Evolutionary conservation across 2,797 vertebrate genomes (phyloP).

Genomic region (Australoheros facetus): DNA sequence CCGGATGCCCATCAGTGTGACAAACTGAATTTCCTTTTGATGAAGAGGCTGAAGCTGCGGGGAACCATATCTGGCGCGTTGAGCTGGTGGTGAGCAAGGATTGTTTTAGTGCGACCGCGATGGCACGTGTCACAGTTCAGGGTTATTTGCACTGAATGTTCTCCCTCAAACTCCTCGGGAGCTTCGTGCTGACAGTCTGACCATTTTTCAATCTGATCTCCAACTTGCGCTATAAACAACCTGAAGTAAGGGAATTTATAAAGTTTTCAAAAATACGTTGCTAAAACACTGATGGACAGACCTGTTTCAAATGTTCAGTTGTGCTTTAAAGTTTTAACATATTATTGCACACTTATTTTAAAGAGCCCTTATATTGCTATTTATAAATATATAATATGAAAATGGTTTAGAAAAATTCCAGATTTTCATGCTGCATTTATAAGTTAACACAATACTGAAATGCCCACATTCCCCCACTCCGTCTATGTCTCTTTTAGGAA

Average conservation of each 20-base stretch:
- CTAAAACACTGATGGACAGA: not conserved
- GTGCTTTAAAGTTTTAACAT: too few relatives aligned
- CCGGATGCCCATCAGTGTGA: not conserved
- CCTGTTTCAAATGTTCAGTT: not conserved
- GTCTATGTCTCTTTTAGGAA: slow-evolving; percentile 79
- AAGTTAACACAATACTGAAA: not conserved
- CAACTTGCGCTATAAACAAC: not conserved
- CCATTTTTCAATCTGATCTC: too few relatives aligned
- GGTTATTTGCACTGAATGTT: too few relatives aligned
- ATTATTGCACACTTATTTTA: too few relatives aligned
- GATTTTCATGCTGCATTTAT: not conserved
- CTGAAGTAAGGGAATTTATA: not conserved
- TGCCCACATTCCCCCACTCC: not conserved
- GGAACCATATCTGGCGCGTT: not conserved
- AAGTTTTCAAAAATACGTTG: not conserved
- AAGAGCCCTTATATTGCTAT: too few relatives aligned
- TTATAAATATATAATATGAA: too few relatives aligned
- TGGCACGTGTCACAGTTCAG: too few relatives aligned
- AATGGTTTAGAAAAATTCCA: not conserved
- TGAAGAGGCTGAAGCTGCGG: not conserved
- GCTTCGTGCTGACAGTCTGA: too few relatives aligned
- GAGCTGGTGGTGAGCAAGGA: not conserved
- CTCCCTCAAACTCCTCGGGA: too few relatives aligned
- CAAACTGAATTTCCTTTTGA: not conserved
- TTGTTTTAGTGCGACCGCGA: not conserved